Conservation (phyloP, 2,888 invertebrate genomes). For the Hemaris fuciformis region DNA sequence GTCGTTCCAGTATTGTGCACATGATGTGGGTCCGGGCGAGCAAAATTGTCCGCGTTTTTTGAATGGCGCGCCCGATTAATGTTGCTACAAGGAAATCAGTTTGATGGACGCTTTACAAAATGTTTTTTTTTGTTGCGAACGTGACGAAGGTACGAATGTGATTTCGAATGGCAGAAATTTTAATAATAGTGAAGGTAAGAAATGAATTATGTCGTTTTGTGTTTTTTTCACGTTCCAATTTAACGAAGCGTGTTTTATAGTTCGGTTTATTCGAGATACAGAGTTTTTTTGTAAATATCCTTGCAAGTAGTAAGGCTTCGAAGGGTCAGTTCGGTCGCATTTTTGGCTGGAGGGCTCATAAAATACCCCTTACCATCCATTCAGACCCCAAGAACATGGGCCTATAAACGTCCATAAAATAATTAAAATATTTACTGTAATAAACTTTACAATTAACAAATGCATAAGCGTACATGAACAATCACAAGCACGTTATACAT, state of each 20-base stretch:
- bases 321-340: no score
- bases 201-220: background rate
- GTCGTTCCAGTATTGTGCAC: conserved; percentile 59
- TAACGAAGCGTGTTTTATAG: background rate
- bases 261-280: no score
- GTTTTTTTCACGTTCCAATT: background rate
- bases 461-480: background rate
- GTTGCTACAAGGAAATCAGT: conserved; percentile 66
- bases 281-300: no score
- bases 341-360: no score
- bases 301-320: no score
- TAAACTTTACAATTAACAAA: background rate
- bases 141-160: conserved; percentile 36
- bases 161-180: conserved; percentile 21
- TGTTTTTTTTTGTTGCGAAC: conserved; percentile 50
- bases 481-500: background rate
- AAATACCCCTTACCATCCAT: no score
- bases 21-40: conserved; percentile 67
- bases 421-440: no score
- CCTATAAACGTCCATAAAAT: no score
- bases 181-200: conserved; percentile 17
- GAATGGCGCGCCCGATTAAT: conserved; percentile 63
- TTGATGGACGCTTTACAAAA: conserved; percentile 70
- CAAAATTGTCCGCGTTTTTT: conserved; percentile 64
- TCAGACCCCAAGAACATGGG: no score